phyloP scores from a whole-genome alignment of 2,113 vertebrate genomes.

The Callospermophilus lateralis region DNA sequence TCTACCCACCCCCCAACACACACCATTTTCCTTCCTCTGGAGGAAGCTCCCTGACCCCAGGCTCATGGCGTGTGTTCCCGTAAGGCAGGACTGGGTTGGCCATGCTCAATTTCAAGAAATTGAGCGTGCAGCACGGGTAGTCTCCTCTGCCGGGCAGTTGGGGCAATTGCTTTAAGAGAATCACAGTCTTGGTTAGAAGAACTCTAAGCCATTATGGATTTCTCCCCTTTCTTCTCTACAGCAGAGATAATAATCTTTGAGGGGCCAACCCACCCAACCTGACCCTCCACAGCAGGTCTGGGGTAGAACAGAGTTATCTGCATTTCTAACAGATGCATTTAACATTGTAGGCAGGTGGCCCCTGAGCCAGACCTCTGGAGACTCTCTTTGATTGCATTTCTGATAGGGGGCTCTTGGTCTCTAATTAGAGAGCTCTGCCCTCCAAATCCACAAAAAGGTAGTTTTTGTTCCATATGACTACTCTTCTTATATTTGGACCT shows the following conservation, averaged over 20 bases:
- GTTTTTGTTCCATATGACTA: neutral
- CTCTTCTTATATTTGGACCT: neutral
- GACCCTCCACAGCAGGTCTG: too few relatives aligned
- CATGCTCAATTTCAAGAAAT: conserved; percentile 53
- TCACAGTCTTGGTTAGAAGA: neutral
- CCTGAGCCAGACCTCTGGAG: neutral
- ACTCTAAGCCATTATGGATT: neutral
- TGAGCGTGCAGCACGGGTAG: neutral
- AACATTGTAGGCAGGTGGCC: neutral
- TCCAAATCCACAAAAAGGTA: neutral
- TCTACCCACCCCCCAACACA: neutral
- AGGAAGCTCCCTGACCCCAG: conserved; percentile 38
- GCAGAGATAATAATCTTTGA: neutral
- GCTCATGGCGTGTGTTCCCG: neutral
- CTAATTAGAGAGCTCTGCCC: neutral
- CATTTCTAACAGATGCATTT: neutral
- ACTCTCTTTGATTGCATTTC: neutral
- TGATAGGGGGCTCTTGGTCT: neutral
- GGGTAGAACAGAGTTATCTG: neutral
- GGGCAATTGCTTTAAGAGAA: neutral
- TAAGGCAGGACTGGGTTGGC: neutral
- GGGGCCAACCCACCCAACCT: neutral
- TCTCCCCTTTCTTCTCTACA: neutral
- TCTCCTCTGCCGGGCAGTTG: neutral
- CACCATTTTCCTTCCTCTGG: conserved; percentile 34